Evolutionary conservation across 35 echinoderm and acorn worm genomes (phyloP), one percentile per base, ranked within the genome.

Genomic region (Amphiura filiformis): DNA sequence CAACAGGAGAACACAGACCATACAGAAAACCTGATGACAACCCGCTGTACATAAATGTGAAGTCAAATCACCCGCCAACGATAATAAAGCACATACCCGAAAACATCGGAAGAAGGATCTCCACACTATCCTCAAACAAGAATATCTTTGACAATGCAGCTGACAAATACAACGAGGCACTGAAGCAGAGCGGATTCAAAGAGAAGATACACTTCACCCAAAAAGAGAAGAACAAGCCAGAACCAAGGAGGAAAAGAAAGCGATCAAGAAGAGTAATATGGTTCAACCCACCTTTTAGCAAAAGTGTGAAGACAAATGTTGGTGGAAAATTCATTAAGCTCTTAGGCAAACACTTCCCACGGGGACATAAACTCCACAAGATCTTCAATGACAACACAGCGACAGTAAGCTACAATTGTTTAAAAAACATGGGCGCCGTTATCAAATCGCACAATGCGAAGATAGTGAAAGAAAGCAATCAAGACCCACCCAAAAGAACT

Each of bases 21-120:
- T 89, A 89, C 87, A 89, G 87, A 65, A 82, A 89, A 37, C 79
- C 78, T 5, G 47, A 64, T 37, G 44, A 81, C 56, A 37, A 1
- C 36, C 86, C 86, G 4, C 4, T 56, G 0, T 89, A 34, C 78
- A 89, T 89, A 13, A 81, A 89, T 65, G 35, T 30, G 11, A n/a
- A 37, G 31, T 89, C 87, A 56, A 82, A 89, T 34, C 87, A 89
- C 52, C 87, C 87, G 64, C 42, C n/a, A 33, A 4, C 78, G 0
- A 82, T 89, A 13, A 81, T 89, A 11, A 89, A 89, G 32, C 23
- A 64, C 78, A 35, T 89, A 32, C 87, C 30, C 14, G 32, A 14
- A 22, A 56, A 77, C 31, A 36, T 81, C 18, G 37, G 49, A 0
- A 89, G 57, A 64, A 13, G 78, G 18, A 20, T 89, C 7, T 57